Conservation (phyloP, 2,797 vertebrate species). For the Alauda arvensis region DNA sequence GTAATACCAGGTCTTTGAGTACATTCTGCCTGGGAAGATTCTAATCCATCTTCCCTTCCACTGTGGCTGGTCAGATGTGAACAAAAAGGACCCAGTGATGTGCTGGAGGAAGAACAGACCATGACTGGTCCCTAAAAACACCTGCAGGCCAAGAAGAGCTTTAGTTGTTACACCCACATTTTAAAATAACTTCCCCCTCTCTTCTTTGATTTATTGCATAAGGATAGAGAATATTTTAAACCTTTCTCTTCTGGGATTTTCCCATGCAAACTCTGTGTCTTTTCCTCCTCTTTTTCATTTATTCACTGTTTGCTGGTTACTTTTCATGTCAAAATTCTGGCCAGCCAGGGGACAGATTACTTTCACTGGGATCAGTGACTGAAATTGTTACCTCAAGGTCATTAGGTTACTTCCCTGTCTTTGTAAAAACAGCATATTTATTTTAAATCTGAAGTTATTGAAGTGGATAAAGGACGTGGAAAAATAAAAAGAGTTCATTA, state of each 20-base stretch:
- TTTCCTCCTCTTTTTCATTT: not conserved
- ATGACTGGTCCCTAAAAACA: not conserved
- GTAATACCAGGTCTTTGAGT: not conserved
- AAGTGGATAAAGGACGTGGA: conserved; percentile 24
- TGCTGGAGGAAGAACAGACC: not conserved
- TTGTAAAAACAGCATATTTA: conserved; percentile 23
- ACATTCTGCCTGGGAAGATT: not conserved
- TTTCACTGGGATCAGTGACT: not conserved
- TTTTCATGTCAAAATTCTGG: not conserved
- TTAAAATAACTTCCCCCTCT: not conserved
- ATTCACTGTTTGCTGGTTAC: not conserved
- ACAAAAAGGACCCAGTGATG: not conserved
- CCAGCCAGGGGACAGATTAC: not conserved
- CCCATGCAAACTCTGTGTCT: not conserved
- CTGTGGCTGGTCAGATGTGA: accelerated
- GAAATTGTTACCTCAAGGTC: not conserved
- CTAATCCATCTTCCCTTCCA: not conserved
- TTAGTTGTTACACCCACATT: not conserved
- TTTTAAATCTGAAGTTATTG: conserved; percentile 21
- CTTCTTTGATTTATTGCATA: not conserved
- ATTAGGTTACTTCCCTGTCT: conserved; percentile 21
- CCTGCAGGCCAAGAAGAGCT: not conserved
- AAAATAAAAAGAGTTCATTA: not conserved
- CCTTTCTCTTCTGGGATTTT: not conserved
- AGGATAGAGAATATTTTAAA: not conserved